Base-by-base conservation (phyloP, 2,888 invertebrate species). In the Apodemia hepburni region DNA sequence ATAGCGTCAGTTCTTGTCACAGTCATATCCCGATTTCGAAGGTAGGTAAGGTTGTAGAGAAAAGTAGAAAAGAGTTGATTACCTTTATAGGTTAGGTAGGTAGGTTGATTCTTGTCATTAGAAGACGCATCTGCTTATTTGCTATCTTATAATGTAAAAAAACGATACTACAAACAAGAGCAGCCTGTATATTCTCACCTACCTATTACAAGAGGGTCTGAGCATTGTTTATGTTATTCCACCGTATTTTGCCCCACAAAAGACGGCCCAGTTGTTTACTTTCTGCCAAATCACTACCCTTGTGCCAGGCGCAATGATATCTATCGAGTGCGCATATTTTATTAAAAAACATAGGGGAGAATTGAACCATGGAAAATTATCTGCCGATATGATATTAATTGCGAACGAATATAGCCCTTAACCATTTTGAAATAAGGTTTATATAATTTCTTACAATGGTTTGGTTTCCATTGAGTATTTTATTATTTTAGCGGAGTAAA, bases 251-350 rank as follows among this genome's bases (percentile, higher is more conserved):
- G 79, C 77, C 76, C 70, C 73, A 87, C 83, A 87, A 87, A 82
- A 83, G 86, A 78, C 82, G 74, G 74, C 74, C 72, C 80, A 75
- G 75, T 81, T 90, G 89, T 90, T 91, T 87, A 87, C 80, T 85
- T 87, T 87, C 75, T 81, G 89, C 87, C 82, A 87, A 90, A 88
- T 90, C 91, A 90, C 87, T 85, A 79, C 85, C 83, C 85, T 73
- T 68, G 71, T 70, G 67, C 66, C 61, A 61, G 51, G 51, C 51
- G 77, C 82, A 85, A 76, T 89, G 89, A 89, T 89, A 89, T 85
- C 84, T 83, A 84, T 81, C 81, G 73, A 75, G 72, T 76, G 73
- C 76, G 78, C 80, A 84, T 87, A 84, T 87, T 88, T 88, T 83
- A 86, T 84, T 81, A 81, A 85, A 87, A 88, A 89, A 87, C 81